A percentile compares a stretch with the other conserved stretches of the same genome.
Conservation (phyloP, 2,888 invertebrate species). For the Oegoconia quadripuncta region DNA sequence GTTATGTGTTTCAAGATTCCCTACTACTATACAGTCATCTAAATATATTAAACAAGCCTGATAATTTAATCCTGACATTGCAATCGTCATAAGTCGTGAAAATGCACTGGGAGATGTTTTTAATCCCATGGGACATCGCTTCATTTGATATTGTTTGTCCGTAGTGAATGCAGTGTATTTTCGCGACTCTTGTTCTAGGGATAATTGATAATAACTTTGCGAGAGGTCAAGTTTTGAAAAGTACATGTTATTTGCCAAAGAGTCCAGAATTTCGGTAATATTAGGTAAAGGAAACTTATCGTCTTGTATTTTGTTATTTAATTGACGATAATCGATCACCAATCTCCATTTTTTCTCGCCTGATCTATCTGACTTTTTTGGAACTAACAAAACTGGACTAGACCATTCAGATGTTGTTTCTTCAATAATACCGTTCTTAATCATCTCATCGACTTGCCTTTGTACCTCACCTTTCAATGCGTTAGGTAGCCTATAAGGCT, state of each 20-base stretch:
- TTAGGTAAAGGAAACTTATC: too few species aligned
- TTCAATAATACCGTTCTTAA: slow-evolving; percentile 7
- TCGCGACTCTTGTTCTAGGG: not conserved
- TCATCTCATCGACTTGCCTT: slow-evolving; percentile 1
- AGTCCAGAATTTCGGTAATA: not conserved
- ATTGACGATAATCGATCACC: too few species aligned
- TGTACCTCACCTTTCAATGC: not conserved
- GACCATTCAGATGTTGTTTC: slow-evolving; percentile 4
- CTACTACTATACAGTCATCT: slow-evolving; percentile 1
- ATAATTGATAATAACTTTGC: not conserved
- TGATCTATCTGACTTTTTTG: too few species aligned
- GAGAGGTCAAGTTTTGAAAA: not conserved
- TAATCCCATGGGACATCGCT: slow-evolving; percentile 14
- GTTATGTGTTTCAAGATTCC: slow-evolving; percentile 1
- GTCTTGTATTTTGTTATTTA: too few species aligned
- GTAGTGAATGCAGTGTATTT: not conserved
- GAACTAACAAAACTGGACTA: slow-evolving; percentile 3
- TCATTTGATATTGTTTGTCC: slow-evolving; percentile 9
- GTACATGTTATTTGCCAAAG: not conserved
- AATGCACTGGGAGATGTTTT: slow-evolving; percentile 13
- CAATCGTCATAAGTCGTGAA: not conserved
- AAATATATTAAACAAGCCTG: slow-evolving; percentile 9
- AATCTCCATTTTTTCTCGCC: too few species aligned
- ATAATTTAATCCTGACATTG: slow-evolving; percentile 15
- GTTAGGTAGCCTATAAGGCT: slow-evolving; percentile 1